A percentile compares a stretch with the other conserved stretches of the same genome.
Evolutionary conservation across 1,140 invertebrate species (phyloP).

Genomic region (Venturia canescens): DNA sequence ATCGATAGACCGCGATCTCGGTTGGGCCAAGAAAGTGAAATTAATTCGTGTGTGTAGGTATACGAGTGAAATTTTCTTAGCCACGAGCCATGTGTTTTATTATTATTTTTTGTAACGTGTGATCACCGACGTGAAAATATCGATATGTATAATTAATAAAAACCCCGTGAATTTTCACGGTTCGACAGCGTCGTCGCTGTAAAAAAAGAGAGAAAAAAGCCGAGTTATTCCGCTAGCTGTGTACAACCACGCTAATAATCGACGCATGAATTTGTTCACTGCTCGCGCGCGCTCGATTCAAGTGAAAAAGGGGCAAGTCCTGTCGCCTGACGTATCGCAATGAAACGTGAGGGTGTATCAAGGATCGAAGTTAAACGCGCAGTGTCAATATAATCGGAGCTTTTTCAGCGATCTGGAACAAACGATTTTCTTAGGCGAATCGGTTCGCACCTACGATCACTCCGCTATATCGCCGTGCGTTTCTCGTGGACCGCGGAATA

Average conservation of each 20-base stretch:
- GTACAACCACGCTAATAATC: not conserved
- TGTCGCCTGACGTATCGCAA: not conserved
- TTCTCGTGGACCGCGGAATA: not conserved
- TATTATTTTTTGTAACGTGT: not conserved
- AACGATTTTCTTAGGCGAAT: not conserved
- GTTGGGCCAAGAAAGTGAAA: constrained; percentile 4
- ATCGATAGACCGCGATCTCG: not conserved
- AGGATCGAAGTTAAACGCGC: not conserved
- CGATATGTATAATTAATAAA: constrained; percentile 7
- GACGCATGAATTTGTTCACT: not conserved
- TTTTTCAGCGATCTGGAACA: constrained; percentile 24
- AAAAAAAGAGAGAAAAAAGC: not conserved
- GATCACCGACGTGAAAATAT: not conserved
- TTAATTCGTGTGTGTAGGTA: not conserved
- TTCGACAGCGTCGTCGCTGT: constrained; percentile 26
- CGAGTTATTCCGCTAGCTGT: not conserved
- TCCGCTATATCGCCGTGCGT: not conserved
- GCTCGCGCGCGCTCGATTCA: not conserved
- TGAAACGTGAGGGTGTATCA: not conserved
- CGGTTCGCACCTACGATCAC: constrained; percentile 4
- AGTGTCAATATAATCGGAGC: not conserved
- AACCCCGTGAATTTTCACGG: constrained; percentile 8
- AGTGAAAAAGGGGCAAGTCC: not conserved
- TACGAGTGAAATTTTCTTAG: too few species aligned
- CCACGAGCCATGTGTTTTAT: too few species aligned